A percentile compares a stretch with the other conserved stretches of the same genome.
These are phyloP conservation scores for Erebia palarica DNA, from an alignment of 2,888 invertebrate species.

Conservation along the genomic window DNA sequence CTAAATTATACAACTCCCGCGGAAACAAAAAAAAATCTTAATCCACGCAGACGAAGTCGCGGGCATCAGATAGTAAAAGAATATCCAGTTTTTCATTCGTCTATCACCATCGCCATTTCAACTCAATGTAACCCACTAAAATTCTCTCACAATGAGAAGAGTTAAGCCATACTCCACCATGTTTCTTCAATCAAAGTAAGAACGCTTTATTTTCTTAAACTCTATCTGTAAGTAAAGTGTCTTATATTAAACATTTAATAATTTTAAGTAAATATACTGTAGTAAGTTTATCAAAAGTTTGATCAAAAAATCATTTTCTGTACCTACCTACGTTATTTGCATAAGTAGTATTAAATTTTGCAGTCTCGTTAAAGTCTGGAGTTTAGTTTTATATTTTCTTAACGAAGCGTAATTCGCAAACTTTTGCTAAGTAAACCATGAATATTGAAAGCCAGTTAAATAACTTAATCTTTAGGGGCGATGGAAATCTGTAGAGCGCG, in stretches of 20 bases:
- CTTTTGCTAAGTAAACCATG: slow-evolving; percentile 54
- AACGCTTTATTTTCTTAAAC: too few relatives aligned
- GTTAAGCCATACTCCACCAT: too few relatives aligned
- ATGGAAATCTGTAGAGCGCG: slow-evolving; percentile 10
- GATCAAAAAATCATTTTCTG: neutral
- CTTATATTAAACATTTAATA: neutral
- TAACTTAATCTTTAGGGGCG: slow-evolving; percentile 34
- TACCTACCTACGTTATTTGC: neutral
- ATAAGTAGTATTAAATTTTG: slow-evolving; percentile 29
- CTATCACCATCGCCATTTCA: too few relatives aligned
- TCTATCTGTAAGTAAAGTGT: too few relatives aligned
- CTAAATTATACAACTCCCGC: too few relatives aligned
- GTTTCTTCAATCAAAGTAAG: too few relatives aligned
- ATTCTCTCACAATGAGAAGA: too few relatives aligned
- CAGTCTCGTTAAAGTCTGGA: slow-evolving; percentile 21
- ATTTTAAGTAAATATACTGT: neutral
- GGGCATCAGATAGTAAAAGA: too few relatives aligned
- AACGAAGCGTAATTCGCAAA: slow-evolving; percentile 46
- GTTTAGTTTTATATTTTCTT: slow-evolving; percentile 36
- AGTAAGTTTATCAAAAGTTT: neutral
- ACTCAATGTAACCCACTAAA: too few relatives aligned
- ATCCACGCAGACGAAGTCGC: too few relatives aligned
- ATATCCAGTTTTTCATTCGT: too few relatives aligned
- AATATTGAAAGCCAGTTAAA: slow-evolving; percentile 43
- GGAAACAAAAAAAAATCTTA: too few relatives aligned